Conservation (phyloP, 1,140 invertebrate species). For the Calliphora vicina region DNA sequence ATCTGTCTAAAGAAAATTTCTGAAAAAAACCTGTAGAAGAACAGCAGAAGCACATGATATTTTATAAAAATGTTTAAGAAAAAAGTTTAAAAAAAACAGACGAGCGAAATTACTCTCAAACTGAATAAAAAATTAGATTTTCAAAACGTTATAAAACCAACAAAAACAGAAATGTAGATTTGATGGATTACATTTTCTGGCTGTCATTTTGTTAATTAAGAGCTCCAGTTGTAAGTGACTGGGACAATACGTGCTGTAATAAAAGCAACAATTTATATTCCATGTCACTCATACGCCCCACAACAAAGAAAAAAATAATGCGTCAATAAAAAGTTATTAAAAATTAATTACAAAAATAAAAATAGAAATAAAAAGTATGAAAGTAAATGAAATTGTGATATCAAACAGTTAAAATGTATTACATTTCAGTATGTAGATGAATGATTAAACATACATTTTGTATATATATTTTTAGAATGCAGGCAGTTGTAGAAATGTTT, state of each 20-base stretch:
- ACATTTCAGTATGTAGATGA: too few species aligned
- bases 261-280: not conserved
- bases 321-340: not conserved
- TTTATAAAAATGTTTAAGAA: not conserved
- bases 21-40: not conserved
- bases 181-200: too few species aligned
- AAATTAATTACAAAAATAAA: not conserved
- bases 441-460: not conserved
- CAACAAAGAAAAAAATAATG: not conserved
- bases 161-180: too few species aligned
- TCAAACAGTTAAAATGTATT: too few species aligned
- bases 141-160: not conserved
- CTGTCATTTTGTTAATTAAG: not conserved
- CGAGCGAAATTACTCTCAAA: not conserved
- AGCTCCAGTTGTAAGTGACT: too few species aligned
- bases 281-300: not conserved
- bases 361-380: not conserved
- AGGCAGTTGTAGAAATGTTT: not conserved
- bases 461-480: not conserved
- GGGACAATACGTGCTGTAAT: too few species aligned
- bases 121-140: too few species aligned
- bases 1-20: not conserved
- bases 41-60: not conserved
- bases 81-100: too few species aligned
- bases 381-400: not conserved